Evolutionary conservation across 2,113 vertebrate genomes (phyloP).

Genomic region (Maccullochella peelii): DNA sequence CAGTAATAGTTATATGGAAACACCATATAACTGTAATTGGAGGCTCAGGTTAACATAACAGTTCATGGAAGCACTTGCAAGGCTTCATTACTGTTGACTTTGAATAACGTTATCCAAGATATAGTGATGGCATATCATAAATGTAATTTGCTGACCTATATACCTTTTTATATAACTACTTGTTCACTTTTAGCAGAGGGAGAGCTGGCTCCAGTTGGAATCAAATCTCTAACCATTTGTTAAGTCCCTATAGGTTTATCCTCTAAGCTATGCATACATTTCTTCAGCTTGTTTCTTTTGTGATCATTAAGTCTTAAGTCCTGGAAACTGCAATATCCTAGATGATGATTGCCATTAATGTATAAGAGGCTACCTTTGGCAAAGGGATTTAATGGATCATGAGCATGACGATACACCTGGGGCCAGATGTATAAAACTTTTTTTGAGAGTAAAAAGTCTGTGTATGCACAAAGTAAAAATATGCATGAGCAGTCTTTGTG

Average conservation of each 20-base stretch:
- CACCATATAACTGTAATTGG: slow-evolving; percentile 53
- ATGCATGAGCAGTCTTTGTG: slow-evolving; percentile 16
- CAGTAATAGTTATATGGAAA: slow-evolving; percentile 46
- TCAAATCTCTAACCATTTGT: not conserved
- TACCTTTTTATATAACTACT: not conserved
- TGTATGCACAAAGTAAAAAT: slow-evolving; percentile 21
- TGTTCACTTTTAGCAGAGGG: not conserved
- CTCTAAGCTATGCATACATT: not conserved
- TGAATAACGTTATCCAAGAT: slow-evolving; percentile 33
- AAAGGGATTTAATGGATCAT: slow-evolving; percentile 37
- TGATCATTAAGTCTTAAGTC: slow-evolving; percentile 17
- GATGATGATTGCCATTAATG: slow-evolving; percentile 4
- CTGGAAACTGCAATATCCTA: not conserved
- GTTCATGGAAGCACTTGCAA: slow-evolving; percentile 28
- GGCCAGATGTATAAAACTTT: slow-evolving; percentile 10
- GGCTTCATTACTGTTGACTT: slow-evolving; percentile 42
- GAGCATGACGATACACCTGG: slow-evolving; percentile 23
- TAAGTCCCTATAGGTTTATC: not conserved
- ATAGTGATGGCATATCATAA: not conserved
- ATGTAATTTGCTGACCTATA: slow-evolving; percentile 17
- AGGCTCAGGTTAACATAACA: slow-evolving; percentile 49
- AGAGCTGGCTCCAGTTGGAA: not conserved
- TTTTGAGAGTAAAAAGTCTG: slow-evolving; percentile 9
- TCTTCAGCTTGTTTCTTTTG: slow-evolving; percentile 10
- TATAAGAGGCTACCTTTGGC: not conserved